Percentiles rank a stretch among this genome's conserved stretches.
These are phyloP conservation scores for Trachymyrmex cornetzi DNA, from an alignment of 1,140 invertebrate species.

Conservation along the genomic window DNA sequence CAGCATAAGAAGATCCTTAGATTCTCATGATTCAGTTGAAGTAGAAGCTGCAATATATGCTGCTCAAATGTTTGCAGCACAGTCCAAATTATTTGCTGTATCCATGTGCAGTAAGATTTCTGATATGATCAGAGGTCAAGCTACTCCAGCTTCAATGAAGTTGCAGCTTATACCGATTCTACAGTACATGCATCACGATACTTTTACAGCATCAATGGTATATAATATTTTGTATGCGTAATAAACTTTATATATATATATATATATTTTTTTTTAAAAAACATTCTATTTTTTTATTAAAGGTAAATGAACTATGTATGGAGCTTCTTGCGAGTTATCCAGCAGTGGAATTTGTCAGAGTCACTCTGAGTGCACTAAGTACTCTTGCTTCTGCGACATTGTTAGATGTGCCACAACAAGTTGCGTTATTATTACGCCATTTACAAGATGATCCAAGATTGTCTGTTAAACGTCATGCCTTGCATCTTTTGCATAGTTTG, in stretches of 20 bases:
- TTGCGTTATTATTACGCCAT: conserved; percentile 87
- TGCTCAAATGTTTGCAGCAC: conserved; percentile 96
- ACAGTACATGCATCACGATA: conserved; percentile 98
- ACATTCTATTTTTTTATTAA: conserved; percentile 61
- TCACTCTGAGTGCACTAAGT: conserved; percentile 95
- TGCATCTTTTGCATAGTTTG: conserved; percentile 92
- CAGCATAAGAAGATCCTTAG: conserved; percentile 95
- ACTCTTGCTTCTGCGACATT: conserved; percentile 95
- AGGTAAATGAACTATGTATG: conserved; percentile 92
- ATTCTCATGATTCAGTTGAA: conserved; percentile 98
- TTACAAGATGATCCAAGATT: conserved; percentile 89
- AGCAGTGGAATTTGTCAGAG: conserved; percentile 94
- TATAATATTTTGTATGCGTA: conserved; percentile 62
- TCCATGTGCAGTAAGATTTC: conserved; percentile 98
- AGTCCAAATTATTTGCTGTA: conserved; percentile 97
- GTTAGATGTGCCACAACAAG: conserved; percentile 96
- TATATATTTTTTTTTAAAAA: not conserved
- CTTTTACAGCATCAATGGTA: conserved; percentile 94
- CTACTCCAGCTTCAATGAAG: conserved; percentile 96
- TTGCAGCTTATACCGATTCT: conserved; percentile 96
- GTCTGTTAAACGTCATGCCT: conserved; percentile 91
- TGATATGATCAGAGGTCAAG: conserved; percentile 97
- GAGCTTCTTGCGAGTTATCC: conserved; percentile 95
- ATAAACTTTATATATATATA: not conserved
- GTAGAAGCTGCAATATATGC: conserved; percentile 98